Percentiles rank a stretch among this genome's conserved stretches.
Evolutionary conservation across 2,888 invertebrate species (phyloP).

Genomic region (Prenolepis imparis): DNA sequence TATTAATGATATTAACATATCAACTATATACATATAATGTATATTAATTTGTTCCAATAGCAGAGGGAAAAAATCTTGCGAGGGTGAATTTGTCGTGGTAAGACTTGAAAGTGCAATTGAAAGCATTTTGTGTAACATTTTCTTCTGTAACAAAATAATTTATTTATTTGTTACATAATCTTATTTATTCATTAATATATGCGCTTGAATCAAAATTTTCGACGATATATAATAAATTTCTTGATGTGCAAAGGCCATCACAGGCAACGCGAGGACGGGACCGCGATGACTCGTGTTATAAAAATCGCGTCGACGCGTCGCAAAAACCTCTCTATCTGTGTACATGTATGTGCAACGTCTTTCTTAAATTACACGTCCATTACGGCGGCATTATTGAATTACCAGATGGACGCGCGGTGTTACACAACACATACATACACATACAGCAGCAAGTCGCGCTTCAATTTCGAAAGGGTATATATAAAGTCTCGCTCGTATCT

Average conservation of each 20-base stretch:
- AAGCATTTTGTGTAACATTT: slow-evolving; percentile 19
- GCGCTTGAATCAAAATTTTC: not conserved
- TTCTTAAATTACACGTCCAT: slow-evolving; percentile 43
- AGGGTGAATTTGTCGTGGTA: not conserved
- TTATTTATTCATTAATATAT: not conserved
- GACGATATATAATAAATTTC: slow-evolving; percentile 1
- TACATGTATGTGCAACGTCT: slow-evolving; percentile 15
- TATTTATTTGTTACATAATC: slow-evolving; percentile 20
- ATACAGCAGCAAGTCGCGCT: not conserved
- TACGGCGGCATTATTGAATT: slow-evolving; percentile 44
- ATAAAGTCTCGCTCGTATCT: not conserved
- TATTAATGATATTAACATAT: not conserved
- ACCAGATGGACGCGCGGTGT: slow-evolving; percentile 8
- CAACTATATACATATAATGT: not conserved
- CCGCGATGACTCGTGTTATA: slow-evolving; percentile 7
- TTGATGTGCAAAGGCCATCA: slow-evolving; percentile 9
- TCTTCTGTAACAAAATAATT: not conserved
- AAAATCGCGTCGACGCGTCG: not conserved
- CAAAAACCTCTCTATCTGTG: slow-evolving; percentile 9
- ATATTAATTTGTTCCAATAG: not conserved
- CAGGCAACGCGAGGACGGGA: not conserved
- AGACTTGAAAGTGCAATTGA: not conserved
- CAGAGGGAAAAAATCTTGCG: not conserved
- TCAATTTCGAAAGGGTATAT: slow-evolving; percentile 38
- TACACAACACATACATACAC: not conserved